Evolutionary conservation across 2,113 vertebrate genomes (phyloP).

Genomic region (Dinomys branickii): DNA sequence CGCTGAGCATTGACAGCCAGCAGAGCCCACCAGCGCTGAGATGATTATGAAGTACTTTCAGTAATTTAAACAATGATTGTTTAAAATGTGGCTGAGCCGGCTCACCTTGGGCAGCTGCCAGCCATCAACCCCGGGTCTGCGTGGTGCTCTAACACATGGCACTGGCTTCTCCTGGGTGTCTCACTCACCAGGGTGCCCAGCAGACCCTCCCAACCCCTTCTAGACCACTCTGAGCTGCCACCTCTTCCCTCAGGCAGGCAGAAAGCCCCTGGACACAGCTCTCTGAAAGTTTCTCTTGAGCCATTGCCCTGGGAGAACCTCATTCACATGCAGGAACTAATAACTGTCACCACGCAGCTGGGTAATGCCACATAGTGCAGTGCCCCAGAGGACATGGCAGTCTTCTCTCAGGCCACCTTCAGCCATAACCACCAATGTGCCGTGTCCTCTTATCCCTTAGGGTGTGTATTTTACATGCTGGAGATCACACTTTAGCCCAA

Average conservation of each 20-base stretch:
- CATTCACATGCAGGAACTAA: rapidly evolving
- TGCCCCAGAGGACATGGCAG: background rate
- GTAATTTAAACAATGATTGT: background rate
- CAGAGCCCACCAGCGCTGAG: background rate
- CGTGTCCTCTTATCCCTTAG: background rate
- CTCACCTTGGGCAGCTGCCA: background rate
- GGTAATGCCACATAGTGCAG: rapidly evolving
- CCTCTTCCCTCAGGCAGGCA: background rate
- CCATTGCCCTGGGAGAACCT: background rate
- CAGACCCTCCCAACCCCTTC: background rate
- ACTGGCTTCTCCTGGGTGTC: background rate
- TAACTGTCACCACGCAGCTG: rapidly evolving
- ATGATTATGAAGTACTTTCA: rapidly evolving
- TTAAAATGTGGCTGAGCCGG: background rate
- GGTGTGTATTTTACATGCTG: background rate
- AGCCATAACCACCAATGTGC: rapidly evolving
- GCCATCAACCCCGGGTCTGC: rapidly evolving
- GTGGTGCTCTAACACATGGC: rapidly evolving
- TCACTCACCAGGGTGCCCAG: background rate
- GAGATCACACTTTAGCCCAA: background rate
- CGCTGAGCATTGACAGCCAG: rapidly evolving
- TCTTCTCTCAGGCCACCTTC: background rate
- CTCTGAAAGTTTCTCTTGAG: background rate
- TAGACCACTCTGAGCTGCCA: background rate
- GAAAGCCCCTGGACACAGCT: too few species aligned